A percentile compares a stretch with the other conserved stretches of the same genome.
These are phyloP conservation scores for Pachycephus smyrnensis DNA, from an alignment of 2,888 invertebrate species.

Conservation along the genomic window DNA sequence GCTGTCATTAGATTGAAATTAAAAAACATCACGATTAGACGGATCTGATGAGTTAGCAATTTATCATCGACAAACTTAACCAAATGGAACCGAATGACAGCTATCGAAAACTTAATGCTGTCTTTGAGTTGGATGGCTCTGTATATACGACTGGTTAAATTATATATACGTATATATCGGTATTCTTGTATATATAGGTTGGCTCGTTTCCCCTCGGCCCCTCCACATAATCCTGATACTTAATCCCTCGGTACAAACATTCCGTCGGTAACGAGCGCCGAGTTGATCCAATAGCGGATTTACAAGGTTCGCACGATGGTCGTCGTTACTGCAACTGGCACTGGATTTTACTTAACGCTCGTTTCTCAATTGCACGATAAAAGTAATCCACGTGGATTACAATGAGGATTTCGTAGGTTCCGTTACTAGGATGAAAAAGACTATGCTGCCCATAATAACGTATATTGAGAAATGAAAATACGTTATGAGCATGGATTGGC, in stretches of 20 bases:
- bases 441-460: not conserved
- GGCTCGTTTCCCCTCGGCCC: not conserved
- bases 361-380: not conserved
- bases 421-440: not conserved
- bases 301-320: conserved; percentile 33
- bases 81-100: not conserved
- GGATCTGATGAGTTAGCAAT: not conserved
- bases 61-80: not conserved
- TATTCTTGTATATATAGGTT: not conserved
- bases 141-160: not conserved
- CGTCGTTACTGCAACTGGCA: not conserved
- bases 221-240: conserved; percentile 38
- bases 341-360: not conserved
- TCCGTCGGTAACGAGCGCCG: conserved; percentile 49
- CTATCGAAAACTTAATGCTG: not conserved
- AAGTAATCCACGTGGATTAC: not conserved
- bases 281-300: conserved; percentile 53
- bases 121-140: not conserved
- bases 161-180: not conserved
- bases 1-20: not conserved
- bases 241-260: conserved; percentile 29
- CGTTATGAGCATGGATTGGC: too few relatives aligned
- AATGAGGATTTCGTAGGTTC: not conserved
- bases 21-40: not conserved
- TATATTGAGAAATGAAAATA: not conserved